Evolutionary conservation across 2,113 vertebrate species (phyloP).

Genomic region (Neotragus moschatus): DNA sequence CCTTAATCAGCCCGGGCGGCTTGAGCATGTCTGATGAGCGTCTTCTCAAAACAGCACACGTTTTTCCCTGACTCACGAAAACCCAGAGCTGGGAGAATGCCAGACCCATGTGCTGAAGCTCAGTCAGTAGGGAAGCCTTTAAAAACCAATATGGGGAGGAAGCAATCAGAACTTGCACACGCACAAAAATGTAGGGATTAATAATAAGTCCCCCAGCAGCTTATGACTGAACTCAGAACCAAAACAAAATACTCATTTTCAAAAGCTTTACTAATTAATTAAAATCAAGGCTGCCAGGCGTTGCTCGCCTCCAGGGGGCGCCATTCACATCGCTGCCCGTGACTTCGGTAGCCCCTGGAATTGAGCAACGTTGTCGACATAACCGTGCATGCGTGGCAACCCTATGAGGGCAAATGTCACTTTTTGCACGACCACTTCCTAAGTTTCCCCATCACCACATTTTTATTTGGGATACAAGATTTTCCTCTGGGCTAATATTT

Average conservation of each 20-base stretch:
- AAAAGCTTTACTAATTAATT: not conserved
- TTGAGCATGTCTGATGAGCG: not conserved
- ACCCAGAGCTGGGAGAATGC: not conserved
- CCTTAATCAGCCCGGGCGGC: not conserved
- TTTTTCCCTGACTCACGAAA: conserved; percentile 58
- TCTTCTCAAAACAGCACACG: not conserved
- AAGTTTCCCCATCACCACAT: conserved; percentile 13
- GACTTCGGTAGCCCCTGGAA: not conserved
- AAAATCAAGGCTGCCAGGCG: not conserved
- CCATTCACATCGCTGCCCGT: not conserved
- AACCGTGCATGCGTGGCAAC: not conserved
- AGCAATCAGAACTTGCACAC: not conserved
- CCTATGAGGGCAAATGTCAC: not conserved
- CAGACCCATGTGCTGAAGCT: not conserved
- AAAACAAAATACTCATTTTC: not conserved
- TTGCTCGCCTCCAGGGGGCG: not conserved
- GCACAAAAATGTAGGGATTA: not conserved
- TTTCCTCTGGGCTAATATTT: conserved; percentile 48
- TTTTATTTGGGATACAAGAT: conserved; percentile 20
- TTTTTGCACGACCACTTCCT: conserved; percentile 13
- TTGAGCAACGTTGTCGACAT: not conserved
- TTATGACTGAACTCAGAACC: not conserved
- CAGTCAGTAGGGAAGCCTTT: conserved; percentile 3
- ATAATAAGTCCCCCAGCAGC: not conserved
- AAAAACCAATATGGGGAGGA: not conserved